Percentiles rank a stretch among this genome's conserved stretches.
These are phyloP conservation scores for Amphipyra berbera DNA, from an alignment of 2,888 invertebrate species.

Conservation along the genomic window DNA sequence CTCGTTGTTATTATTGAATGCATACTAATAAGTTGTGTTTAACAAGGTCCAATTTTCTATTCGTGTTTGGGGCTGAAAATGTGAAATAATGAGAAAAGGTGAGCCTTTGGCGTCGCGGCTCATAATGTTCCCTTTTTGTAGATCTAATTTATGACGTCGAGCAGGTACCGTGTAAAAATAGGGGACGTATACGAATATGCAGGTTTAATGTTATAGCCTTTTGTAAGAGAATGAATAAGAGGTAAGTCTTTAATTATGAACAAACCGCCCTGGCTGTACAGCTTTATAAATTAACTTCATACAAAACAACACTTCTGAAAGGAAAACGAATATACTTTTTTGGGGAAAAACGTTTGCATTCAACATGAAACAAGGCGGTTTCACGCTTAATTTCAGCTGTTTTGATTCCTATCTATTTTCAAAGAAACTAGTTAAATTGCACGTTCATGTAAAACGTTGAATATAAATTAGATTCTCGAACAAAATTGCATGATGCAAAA, in stretches of 20 bases:
- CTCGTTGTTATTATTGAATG: constrained; percentile 57
- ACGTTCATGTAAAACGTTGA: constrained; percentile 47
- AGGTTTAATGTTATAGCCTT: constrained; percentile 83
- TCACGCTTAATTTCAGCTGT: constrained; percentile 51
- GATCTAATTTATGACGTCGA: constrained; percentile 83
- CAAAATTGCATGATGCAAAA: constrained; percentile 58
- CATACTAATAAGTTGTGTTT: constrained; percentile 59
- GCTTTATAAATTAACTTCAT: constrained; percentile 73
- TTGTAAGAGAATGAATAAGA: constrained; percentile 81
- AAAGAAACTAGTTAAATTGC: constrained; percentile 60
- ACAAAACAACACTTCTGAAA: constrained; percentile 70
- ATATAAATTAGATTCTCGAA: constrained; percentile 61
- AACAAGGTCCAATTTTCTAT: constrained; percentile 68
- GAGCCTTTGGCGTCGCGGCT: constrained; percentile 74
- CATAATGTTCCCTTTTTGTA: constrained; percentile 82
- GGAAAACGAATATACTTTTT: constrained; percentile 61
- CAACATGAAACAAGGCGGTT: constrained; percentile 52
- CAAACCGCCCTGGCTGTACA: constrained; percentile 67
- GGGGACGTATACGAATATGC: constrained; percentile 81
- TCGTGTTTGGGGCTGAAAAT: constrained; percentile 69
- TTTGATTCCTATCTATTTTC: constrained; percentile 59
- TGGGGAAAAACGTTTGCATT: constrained; percentile 56
- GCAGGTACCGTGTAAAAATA: constrained; percentile 80
- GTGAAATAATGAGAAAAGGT: constrained; percentile 77
- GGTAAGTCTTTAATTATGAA: constrained; percentile 83